Percentiles rank a stretch among this genome's conserved stretches.
phyloP scores from a whole-genome alignment of 1,140 invertebrate genomes.

The Ceratina australensis region DNA sequence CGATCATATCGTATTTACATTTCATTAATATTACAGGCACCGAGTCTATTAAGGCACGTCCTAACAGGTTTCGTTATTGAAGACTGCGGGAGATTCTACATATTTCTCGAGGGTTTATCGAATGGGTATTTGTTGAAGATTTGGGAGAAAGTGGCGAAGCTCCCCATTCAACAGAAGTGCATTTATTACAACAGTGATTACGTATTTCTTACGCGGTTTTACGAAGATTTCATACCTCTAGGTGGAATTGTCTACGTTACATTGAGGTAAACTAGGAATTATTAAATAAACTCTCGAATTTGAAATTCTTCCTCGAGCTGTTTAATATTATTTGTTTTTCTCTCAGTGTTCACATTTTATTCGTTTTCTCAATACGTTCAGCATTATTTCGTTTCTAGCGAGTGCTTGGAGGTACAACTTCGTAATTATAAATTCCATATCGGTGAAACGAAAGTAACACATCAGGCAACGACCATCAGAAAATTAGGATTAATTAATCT shows the following conservation, averaged over 20 bases:
- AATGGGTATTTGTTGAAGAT: slow-evolving; percentile 34
- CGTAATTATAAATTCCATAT: slow-evolving; percentile 5
- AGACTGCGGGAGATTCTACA: not conserved
- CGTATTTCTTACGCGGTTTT: slow-evolving; percentile 23
- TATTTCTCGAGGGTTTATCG: slow-evolving; percentile 31
- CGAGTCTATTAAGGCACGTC: not conserved
- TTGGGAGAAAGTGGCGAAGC: slow-evolving; percentile 15
- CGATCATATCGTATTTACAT: not conserved
- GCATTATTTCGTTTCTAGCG: not conserved
- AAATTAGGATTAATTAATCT: slow-evolving; percentile 25
- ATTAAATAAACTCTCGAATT: not conserved
- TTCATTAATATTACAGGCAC: not conserved
- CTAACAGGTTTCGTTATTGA: slow-evolving; percentile 39
- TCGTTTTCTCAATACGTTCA: not conserved
- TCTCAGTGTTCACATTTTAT: not conserved
- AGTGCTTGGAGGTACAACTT: slow-evolving; percentile 3
- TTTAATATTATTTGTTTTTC: not conserved
- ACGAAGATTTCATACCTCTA: slow-evolving; percentile 5
- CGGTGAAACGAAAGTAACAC: slow-evolving; percentile 3
- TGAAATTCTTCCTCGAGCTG: not conserved
- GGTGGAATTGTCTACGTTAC: slow-evolving; percentile 6
- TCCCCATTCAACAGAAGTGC: not conserved
- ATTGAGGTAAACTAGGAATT: slow-evolving; percentile 14
- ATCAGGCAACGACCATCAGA: not conserved
- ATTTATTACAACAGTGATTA: slow-evolving; percentile 29